Evolutionary conservation across 1,140 invertebrate genomes (phyloP), one percentile per base, ranked within the genome.

Genomic region (Atta colombica): DNA sequence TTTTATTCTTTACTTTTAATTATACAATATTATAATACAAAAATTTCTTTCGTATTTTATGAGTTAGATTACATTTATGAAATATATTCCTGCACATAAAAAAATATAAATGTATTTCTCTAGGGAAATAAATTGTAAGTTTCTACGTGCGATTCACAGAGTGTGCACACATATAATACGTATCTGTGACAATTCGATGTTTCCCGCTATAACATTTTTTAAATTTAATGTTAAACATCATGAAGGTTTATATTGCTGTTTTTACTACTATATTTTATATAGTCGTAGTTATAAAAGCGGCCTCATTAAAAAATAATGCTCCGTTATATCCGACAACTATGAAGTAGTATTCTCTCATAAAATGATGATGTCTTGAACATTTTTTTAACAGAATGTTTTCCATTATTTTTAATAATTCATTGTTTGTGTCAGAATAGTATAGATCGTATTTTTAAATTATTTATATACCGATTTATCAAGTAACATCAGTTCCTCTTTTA

Each of bases 281-380:
- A 61, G 39, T 7, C 39, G 18, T 5, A 35, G 25, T 61, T 82
- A 51, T 61, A 72, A 74, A 71, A 74, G 12, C 63, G 2, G 31
- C 4, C 12, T 61, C 28, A 84, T 84, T 74, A 84, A 84, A 84
- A 75, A 74, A 63, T 84, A 84, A 75, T 84, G 69, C 39, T 75
- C n/a, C 55, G 0, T 45, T 84, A 18, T 18, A 21, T 18, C 28
- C 69, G 51, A 25, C 39, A 21, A 10, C 25, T 61, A 25, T 39
- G 5, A 18, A 60, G 14, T 25, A 81, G 4, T 71, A 28, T 39
- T 82, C 25, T 61, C 7, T 6, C 3, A 14, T 58, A 21, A 72
- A 72, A 84, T 45, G 3, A 18, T 60, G 7, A 18, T 60, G 12
- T 74, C 39, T 74, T 61, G 16, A 82, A 82, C 68, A 51, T 45